These are phyloP conservation scores for Phytoseiulus persimilis DNA, from an alignment of 2,888 invertebrate species.

Conservation along the genomic window DNA sequence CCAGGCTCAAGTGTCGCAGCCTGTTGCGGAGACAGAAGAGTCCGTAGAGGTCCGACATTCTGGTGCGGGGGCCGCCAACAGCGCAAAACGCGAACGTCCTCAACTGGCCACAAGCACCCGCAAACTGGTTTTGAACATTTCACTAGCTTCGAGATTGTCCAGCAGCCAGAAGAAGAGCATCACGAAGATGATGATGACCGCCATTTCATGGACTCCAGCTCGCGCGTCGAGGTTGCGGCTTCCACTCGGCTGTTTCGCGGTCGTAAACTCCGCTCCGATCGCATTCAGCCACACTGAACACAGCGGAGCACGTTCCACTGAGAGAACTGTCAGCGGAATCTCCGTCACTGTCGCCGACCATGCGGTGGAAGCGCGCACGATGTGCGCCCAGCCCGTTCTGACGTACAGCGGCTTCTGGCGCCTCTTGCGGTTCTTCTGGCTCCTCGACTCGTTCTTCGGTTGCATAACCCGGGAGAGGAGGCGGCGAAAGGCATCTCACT, in stretches of 20 bases:
- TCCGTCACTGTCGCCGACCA: neutral
- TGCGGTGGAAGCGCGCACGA: neutral
- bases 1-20: neutral
- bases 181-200: slow-evolving; percentile 16
- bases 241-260: neutral
- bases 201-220: neutral
- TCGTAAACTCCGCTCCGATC: neutral
- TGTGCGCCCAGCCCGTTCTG: neutral
- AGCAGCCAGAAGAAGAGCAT: slow-evolving; percentile 31
- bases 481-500: neutral
- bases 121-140: slow-evolving; percentile 9
- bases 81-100: too few relatives aligned
- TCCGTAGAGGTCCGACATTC: slow-evolving; percentile 29
- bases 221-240: neutral
- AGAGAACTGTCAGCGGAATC: neutral
- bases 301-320: slow-evolving; percentile 16
- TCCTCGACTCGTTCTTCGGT: neutral
- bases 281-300: neutral
- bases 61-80: neutral
- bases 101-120: slow-evolving; percentile 17
- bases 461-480: neutral
- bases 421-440: neutral
- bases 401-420: neutral
- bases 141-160: slow-evolving; percentile 20
- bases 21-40: neutral